phyloP scores from a whole-genome alignment of 2,113 vertebrate genomes.

The Clupea harengus region DNA sequence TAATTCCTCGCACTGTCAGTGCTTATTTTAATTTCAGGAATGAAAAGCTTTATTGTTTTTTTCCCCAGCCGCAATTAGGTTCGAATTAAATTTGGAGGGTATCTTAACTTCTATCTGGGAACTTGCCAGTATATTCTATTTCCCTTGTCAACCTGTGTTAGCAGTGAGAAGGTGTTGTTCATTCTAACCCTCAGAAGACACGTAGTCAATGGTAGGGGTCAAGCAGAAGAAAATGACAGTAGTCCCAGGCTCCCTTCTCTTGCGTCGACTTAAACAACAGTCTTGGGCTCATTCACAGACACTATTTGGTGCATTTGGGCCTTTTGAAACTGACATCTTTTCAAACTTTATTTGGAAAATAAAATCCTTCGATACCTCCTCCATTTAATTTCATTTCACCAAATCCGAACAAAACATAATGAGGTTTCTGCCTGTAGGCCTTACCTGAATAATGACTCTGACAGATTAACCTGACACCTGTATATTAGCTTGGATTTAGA shows the following conservation, averaged over 20 bases:
- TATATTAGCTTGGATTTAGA: not conserved
- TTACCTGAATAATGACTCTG: not conserved
- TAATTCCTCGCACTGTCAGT: conserved; percentile 30
- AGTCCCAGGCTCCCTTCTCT: not conserved
- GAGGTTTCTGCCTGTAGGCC: not conserved
- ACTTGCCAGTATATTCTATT: not conserved
- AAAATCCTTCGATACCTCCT: not conserved
- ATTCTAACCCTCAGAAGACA: not conserved
- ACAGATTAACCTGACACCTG: not conserved
- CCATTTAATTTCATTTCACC: not conserved
- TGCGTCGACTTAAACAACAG: not conserved
- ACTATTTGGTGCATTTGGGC: not conserved
- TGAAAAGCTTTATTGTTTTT: conserved; percentile 40
- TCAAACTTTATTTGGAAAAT: not conserved
- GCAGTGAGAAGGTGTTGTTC: not conserved
- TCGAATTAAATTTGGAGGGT: conserved; percentile 1
- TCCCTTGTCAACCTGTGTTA: conserved; percentile 12
- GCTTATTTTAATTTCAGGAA: conserved; percentile 33
- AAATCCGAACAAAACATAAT: not conserved
- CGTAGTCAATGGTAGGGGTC: not conserved
- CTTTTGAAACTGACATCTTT: not conserved
- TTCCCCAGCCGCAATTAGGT: conserved; percentile 28
- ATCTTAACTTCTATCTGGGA: conserved; percentile 16
- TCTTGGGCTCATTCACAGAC: not conserved
- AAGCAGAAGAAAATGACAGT: not conserved